phyloP scores from a whole-genome alignment of 2,888 invertebrate species.

The Hylaea fasciaria region DNA sequence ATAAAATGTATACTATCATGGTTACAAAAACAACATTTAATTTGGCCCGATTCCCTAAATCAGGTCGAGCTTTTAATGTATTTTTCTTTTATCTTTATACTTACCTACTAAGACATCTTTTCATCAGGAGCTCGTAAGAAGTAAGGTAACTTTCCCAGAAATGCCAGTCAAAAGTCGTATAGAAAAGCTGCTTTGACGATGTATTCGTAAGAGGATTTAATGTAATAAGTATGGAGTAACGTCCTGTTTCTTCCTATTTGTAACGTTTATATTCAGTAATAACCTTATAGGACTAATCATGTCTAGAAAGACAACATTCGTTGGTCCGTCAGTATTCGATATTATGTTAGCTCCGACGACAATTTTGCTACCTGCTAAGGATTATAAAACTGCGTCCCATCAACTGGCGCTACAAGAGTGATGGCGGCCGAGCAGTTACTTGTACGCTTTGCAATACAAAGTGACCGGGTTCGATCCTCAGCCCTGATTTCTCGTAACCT shows the following conservation, averaged over 20 bases:
- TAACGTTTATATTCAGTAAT: background rate
- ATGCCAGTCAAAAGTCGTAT: conserved; percentile 1
- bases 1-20: too few species aligned
- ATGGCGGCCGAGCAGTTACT: too few species aligned
- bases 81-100: background rate
- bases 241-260: background rate
- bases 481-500: too few species aligned
- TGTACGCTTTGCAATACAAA: too few species aligned
- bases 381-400: too few species aligned
- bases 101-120: conserved; percentile 10
- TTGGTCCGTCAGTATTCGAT: too few species aligned
- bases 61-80: background rate
- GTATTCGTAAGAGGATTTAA: conserved; percentile 16
- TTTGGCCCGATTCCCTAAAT: background rate
- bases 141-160: background rate
- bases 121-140: background rate
- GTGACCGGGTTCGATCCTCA: too few species aligned
- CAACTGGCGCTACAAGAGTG: too few species aligned
- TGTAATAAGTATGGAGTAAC: conserved; percentile 5
- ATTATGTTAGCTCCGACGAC: too few species aligned
- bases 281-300: background rate
- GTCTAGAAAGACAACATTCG: background rate
- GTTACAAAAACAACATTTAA: background rate
- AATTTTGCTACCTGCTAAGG: too few species aligned
- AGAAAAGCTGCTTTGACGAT: conserved; percentile 19